Conservation (phyloP, 2,888 invertebrate genomes). For the Quadriops clusia region DNA sequence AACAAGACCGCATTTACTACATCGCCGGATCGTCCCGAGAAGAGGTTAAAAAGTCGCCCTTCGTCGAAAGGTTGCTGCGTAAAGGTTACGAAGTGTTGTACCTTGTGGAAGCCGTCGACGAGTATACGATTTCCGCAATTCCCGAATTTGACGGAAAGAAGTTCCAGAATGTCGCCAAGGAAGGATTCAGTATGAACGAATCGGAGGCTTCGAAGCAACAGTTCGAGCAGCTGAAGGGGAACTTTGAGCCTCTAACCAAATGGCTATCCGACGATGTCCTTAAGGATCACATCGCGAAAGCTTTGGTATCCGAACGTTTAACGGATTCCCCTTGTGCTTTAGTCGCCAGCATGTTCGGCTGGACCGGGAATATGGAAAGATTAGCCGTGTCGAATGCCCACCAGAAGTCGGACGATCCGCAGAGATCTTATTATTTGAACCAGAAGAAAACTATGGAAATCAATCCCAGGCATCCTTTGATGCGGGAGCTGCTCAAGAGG, state of each 20-base stretch:
- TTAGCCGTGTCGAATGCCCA: slow-evolving; percentile 92
- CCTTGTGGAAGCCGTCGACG: slow-evolving; percentile 93
- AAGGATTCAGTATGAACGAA: slow-evolving; percentile 82
- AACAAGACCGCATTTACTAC: slow-evolving; percentile 91
- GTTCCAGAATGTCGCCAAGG: slow-evolving; percentile 99
- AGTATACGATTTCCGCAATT: slow-evolving; percentile 90
- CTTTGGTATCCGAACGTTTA: slow-evolving; percentile 75
- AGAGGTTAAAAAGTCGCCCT: slow-evolving; percentile 86
- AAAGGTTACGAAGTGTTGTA: slow-evolving; percentile 94
- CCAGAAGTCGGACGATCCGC: slow-evolving; percentile 87
- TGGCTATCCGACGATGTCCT: slow-evolving; percentile 78
- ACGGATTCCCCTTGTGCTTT: slow-evolving; percentile 90
- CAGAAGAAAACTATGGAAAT: slow-evolving; percentile 97
- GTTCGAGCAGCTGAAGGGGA: slow-evolving; percentile 60
- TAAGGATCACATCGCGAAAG: slow-evolving; percentile 67
- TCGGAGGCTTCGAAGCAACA: slow-evolving; percentile 57
- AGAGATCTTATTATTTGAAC: slow-evolving; percentile 75
- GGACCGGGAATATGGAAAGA: slow-evolving; percentile 99
- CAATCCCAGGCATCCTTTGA: slow-evolving; percentile 93
- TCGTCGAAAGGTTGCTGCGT: slow-evolving; percentile 84
- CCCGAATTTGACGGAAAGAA: slow-evolving; percentile 98
- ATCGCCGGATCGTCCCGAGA: slow-evolving; percentile 80
- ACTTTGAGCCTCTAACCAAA: slow-evolving; percentile 79
- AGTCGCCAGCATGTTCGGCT: slow-evolving; percentile 92
- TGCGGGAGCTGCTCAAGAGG: slow-evolving; percentile 78